Conservation (phyloP, 2,888 invertebrate species). For the Digitonthophagus gazella region DNA sequence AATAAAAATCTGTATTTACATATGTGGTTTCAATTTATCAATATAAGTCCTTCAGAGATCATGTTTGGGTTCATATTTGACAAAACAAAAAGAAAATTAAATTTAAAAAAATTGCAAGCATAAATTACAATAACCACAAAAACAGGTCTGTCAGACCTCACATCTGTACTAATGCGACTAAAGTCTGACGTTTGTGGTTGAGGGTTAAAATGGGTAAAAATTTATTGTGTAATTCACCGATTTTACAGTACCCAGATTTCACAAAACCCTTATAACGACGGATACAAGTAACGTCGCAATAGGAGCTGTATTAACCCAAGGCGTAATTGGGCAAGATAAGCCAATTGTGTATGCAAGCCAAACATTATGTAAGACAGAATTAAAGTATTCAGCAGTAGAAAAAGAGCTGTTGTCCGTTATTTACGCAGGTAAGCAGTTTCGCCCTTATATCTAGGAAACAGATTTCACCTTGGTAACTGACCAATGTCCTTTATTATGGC, state of each 20-base stretch:
- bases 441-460: not conserved
- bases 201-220: constrained; percentile 10
- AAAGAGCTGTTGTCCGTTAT: too few species aligned
- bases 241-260: not conserved
- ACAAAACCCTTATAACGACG: constrained; percentile 20
- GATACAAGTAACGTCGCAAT: too few species aligned
- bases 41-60: not conserved
- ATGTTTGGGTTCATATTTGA: not conserved
- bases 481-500: not conserved
- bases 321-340: not conserved
- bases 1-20: not conserved
- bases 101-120: not conserved
- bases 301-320: not conserved
- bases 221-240: constrained; percentile 3
- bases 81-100: not conserved
- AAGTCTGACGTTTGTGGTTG: not conserved
- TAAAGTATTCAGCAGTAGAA: not conserved
- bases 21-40: not conserved
- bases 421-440: not conserved
- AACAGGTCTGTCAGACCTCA: not conserved
- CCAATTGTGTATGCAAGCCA: not conserved
- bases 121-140: not conserved
- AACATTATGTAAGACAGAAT: not conserved
- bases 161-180: not conserved
- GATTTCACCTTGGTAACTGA: not conserved